Conservation (phyloP, 2,113 vertebrate genomes). For the Leucosticte australis region DNA sequence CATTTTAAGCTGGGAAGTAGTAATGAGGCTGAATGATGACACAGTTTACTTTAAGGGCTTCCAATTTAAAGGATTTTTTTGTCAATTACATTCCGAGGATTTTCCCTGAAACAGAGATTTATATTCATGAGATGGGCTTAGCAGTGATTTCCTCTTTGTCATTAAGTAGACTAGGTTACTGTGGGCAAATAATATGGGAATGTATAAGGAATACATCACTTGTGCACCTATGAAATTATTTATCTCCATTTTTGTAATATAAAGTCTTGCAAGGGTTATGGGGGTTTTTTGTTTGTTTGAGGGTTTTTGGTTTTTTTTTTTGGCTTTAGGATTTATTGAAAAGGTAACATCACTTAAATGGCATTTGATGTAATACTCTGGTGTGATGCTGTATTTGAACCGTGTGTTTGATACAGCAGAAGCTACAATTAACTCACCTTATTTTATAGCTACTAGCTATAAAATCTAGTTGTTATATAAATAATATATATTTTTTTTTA, state of each 20-base stretch:
- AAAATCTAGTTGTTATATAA: neutral
- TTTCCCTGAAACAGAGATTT: neutral
- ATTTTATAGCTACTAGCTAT: neutral
- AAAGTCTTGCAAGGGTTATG: neutral
- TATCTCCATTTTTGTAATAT: neutral
- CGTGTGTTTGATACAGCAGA: neutral
- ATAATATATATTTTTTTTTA: neutral
- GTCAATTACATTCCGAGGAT: neutral
- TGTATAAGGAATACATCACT: neutral
- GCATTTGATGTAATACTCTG: neutral
- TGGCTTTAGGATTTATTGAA: neutral
- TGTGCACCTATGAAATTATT: neutral
- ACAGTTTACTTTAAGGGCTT: neutral
- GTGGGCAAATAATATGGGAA: neutral
- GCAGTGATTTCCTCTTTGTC: neutral
- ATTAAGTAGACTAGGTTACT: neutral
- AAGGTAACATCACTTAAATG: neutral
- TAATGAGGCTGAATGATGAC: neutral
- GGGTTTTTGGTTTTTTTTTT: neutral
- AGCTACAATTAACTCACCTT: neutral
- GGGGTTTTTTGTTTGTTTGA: too few relatives aligned
- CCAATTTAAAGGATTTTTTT: neutral
- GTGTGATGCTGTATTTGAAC: neutral
- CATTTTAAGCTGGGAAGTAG: neutral
- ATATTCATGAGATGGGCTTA: neutral